phyloP scores from a whole-genome alignment of 2,797 vertebrate species.

The Picus viridis region DNA sequence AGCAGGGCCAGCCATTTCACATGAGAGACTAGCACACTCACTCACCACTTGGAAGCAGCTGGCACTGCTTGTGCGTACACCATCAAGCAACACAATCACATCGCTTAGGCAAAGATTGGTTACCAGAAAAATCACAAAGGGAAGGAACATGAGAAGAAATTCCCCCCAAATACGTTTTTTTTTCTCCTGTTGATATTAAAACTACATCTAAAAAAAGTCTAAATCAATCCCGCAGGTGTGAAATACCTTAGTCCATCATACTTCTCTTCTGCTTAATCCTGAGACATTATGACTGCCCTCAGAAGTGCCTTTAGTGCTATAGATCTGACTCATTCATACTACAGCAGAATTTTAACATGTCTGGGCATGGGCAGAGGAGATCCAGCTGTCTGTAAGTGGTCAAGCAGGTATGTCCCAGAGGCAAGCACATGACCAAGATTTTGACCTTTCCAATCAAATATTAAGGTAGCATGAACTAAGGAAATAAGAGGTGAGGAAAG shows the following conservation, averaged over 20 bases:
- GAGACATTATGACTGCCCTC: background rate
- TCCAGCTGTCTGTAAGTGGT: background rate
- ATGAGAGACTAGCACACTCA: accelerated
- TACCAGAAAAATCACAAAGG: background rate
- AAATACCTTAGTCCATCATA: background rate
- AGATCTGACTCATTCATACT: background rate
- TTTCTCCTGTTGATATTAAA: background rate
- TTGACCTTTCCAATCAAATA: background rate
- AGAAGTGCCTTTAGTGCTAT: background rate
- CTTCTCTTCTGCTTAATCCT: background rate
- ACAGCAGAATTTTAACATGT: background rate
- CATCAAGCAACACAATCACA: background rate
- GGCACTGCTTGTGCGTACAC: background rate
- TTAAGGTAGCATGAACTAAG: background rate
- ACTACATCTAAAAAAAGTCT: background rate
- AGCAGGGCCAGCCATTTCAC: background rate
- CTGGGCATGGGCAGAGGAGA: background rate
- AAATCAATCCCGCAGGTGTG: background rate
- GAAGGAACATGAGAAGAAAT: background rate
- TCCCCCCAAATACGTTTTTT: too few species aligned
- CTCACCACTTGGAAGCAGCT: background rate
- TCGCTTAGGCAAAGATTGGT: background rate
- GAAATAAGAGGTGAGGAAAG: background rate
- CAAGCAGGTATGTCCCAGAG: background rate
- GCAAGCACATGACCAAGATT: background rate